Conservation (phyloP, 35 echinoderm and acorn worm species). For the Hemicentrotus pulcherrimus region DNA sequence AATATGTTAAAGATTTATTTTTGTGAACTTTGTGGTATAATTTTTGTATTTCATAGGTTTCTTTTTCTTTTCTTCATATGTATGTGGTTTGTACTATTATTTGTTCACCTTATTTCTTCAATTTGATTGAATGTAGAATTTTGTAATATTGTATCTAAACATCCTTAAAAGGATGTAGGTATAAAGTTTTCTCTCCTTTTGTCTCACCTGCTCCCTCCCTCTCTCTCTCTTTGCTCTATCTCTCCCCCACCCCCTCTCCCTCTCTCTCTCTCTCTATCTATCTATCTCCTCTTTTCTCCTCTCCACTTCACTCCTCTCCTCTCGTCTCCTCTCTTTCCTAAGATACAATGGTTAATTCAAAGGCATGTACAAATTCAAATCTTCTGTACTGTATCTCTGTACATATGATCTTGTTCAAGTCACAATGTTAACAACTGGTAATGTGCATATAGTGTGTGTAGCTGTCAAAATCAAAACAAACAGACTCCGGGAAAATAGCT, state of each 20-base stretch:
- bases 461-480: neutral
- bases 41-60: neutral
- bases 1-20: neutral
- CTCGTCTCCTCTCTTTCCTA: neutral
- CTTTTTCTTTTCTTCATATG: neutral
- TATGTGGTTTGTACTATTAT: neutral
- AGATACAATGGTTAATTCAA: neutral
- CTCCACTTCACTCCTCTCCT: neutral
- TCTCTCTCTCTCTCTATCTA: neutral
- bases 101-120: constrained; percentile 6
- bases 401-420: neutral
- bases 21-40: constrained; percentile 11
- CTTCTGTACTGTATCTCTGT: neutral
- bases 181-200: no score
- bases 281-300: neutral
- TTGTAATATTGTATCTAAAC: neutral
- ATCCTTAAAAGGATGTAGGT: neutral
- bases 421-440: neutral
- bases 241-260: neutral
- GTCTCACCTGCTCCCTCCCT: no score
- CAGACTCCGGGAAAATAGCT: neutral
- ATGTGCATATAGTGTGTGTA: neutral
- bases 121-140: neutral
- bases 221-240: neutral
- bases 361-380: neutral